Base-by-base conservation (phyloP, 1,140 invertebrate genomes). In the Melanaphis sacchari region DNA sequence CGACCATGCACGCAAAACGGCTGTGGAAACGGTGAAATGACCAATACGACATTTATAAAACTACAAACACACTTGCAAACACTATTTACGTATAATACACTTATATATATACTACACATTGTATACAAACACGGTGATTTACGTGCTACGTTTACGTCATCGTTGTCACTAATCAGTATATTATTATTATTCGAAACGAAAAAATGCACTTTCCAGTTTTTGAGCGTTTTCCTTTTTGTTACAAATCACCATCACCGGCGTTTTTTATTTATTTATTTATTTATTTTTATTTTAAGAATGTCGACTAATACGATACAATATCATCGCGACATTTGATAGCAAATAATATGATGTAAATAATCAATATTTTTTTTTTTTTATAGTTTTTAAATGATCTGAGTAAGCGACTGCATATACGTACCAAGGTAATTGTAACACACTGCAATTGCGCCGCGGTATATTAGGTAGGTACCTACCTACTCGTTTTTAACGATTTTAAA, bases 41-140 rank as follows among this genome's bases (percentile, higher is more conserved):
- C 43, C n/a, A 88, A 88, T 88, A n/a, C 21, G 9, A 88, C 18
- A 24, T 49, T 49, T 88, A 88, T 88, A 21, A 88, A 88, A 88
- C 49, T 21, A 38, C 21, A 36, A 43, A 46, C 41, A 46, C 84
- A 18, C 85, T 4, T 18, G 2, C 31, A 40, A 22, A 40, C 11
- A 82, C 81, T 9, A 24, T 40, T 21, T 76, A 22, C 15, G 21
- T 9, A 40, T 24, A 1, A 11, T 82, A 24, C 38, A 46, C 6
- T 43, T 43, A 43, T 43, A 43, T 43, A 43, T 43, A 38, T 81
- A 38, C 31, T 15, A 40, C 24, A 24, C 6, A 24, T 82, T 82
- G 0, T 21, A 36, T 24, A 22, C 9, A 6, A 21, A 24, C 36
- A 24, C 38, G 81, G 22, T 82, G n/a, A 82, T 84, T 66, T n/a